Evolutionary conservation across 2,888 invertebrate genomes (phyloP), one percentile per base, ranked within the genome.

Genomic region (Oscheius sp.): DNA sequence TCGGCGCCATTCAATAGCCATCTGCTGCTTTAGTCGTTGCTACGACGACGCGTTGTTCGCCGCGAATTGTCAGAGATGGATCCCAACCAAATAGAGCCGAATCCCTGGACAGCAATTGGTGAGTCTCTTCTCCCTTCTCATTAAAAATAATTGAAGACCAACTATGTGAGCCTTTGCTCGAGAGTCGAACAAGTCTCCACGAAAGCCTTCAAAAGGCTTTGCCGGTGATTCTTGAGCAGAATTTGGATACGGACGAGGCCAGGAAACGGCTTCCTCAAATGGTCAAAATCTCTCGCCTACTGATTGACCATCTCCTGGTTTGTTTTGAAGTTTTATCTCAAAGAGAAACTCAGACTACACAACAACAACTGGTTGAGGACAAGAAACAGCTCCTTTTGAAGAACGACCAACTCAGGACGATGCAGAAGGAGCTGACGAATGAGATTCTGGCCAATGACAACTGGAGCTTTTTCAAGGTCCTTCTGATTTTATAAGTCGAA

Each of bases 381-480:
- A 61, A 61, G 15, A 42, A 20, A 27, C 17, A 15, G 27, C 31
- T 61, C 8, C n/a, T n/a, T 27, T 42, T 45, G 17, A 61, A 61
- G 61, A 61, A 61, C 10, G 17, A 42, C 1, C 45, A 61, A 20
- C 20, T 61, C 45, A 61, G 45, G 31, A 15, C 31, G 17, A 45
- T 61, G 61, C 42, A 61, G 45, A 39, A 42, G n/a, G 61, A 61
- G 27, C 45, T 61, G 61, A 61, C 61, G 8, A 39, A 20, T 15
- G 45, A 61, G 45, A 61, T 61, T 17, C n/a, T 45, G 29, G 27
- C 25, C 3, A 61, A 39, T 12, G 25, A 20, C 27, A 31, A 42
- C 15, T 61, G 61, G 61, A 61, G n/a, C 29, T 61, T 61, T 42
- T 45, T 39, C 12, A 27, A 61, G 61, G 61, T 48, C 42, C 31